Evolutionary conservation across 2,888 invertebrate genomes (phyloP), one percentile per base, ranked within the genome.

Genomic region (Folsomia candida): DNA sequence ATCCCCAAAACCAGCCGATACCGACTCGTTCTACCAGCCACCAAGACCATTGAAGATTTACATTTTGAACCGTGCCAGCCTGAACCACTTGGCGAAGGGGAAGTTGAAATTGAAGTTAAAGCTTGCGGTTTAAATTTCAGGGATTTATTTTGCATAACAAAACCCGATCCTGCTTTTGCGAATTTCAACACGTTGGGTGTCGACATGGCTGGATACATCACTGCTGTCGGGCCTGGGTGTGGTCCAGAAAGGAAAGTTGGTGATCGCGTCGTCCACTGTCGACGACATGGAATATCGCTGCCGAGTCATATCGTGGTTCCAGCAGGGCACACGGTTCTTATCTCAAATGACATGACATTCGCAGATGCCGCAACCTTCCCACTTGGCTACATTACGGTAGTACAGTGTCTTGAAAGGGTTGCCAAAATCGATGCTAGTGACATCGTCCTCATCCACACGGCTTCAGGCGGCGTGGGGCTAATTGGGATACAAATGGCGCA

Each of bases 391-490:
- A 27, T 67, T 6, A 71, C 71, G 0, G 71, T 67, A 20, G 57
- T 58, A 11, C 61, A 63, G 11, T 71, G 71, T 28, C 60, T 71
- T 4, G 59, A 67, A 1, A 25, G 25, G 11, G 61, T 67, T 1
- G 67, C 71, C 18, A 24, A 71, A 9, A 18, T 71, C 4, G 51
- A 67, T 28, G 9, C 29, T 1, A 28, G 51, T 3, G 71, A 71
- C 27, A 51, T 22, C 14, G 63, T 69, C 14, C 57, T 69, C 3
- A 62, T n/a, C n/a, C n/a, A n/a, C n/a, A n/a, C n/a, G n/a, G n/a
- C n/a, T n/a, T n/a, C n/a, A n/a, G n/a, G 54, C 2, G 71, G 71
- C 2, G 71, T 71, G 25, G 71, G 71, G 1, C 64, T 71, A 4
- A 2, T 1, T 20, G 68, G 68, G 11, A 68, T 73, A 27, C 63